Base-by-base conservation (phyloP, 35 echinoderm and acorn worm species). In the Lytechinus variegatus region DNA sequence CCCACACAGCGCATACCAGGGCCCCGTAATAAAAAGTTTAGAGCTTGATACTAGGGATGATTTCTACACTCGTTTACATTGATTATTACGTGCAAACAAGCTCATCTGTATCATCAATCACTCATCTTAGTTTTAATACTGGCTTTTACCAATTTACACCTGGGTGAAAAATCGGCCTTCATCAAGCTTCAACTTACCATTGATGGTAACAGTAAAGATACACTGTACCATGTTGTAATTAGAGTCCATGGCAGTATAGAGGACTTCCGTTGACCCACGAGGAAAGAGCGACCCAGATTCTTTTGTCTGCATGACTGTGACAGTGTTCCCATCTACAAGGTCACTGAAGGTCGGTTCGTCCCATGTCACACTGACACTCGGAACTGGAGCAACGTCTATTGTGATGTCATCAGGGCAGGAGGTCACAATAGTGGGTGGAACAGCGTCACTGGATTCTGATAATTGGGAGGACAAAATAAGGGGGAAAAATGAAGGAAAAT, bases 341-440 rank as follows among this genome's bases (percentile, higher is more conserved):
- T 93, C 92, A n/a, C 13, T 93, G 53, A 93, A 93, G 27, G 92
- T 55, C 9, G 92, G 92, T 54, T 93, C 92, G 5, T 11, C 55
- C 92, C 92, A 93, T 27, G 92, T 93, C 53, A 93, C 92, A 6
- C n/a, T 93, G 29, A 54, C 54, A 54, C 27, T 27, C 10, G 53
- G 27, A 21, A 10, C 92, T 0, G 92, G 92, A 4, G 9, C 2
- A n/a, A 57, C 54, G n/a, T 93, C 28, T n/a, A 19, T 57, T 54
- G 24, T 57, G 92, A 93, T 93, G 92, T 93, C 92, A 57, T 93
- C 54, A 6, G 92, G 92, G 54, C 92, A 93, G 11, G 92, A 54
- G n/a, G 92, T 55, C 13, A 55, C 9, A 54, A 55, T 5, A 4
- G 55, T 28, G 11, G 92, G 92, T 93, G 92, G 52, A 10, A 57